Conservation (phyloP, 2,888 invertebrate species). For the Sarcophaga caerulescens region DNA sequence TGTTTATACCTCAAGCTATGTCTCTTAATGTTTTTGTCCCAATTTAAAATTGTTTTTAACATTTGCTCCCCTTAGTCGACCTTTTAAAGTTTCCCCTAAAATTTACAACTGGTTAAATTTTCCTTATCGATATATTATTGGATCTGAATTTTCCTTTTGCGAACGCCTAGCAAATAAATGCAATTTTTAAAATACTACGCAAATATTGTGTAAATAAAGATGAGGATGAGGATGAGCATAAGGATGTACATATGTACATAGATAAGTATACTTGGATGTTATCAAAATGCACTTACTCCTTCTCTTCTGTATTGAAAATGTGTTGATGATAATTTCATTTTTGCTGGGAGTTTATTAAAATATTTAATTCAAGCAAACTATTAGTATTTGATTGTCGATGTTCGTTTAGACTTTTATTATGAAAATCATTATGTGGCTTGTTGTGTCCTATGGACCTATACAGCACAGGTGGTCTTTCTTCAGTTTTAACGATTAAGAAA, state of each 20-base stretch:
- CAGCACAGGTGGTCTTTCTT: constrained; percentile 43
- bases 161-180: background rate
- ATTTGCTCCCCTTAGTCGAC: too few species aligned
- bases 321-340: too few species aligned
- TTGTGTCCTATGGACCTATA: background rate
- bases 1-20: too few species aligned
- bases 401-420: constrained; percentile 9
- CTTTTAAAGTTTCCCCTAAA: too few species aligned
- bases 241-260: background rate
- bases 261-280: constrained; percentile 6
- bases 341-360: too few species aligned
- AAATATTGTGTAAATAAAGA: background rate
- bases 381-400: background rate
- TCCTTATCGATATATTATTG: background rate
- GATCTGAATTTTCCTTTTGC: background rate
- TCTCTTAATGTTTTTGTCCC: too few species aligned
- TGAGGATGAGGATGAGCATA: constrained; percentile 8
- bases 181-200: constrained; percentile 2
- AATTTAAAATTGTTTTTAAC: too few species aligned
- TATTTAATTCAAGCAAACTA: background rate
- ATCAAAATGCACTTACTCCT: constrained; percentile 7
- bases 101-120: too few species aligned
- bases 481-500: too few species aligned
- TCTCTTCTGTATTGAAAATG: too few species aligned
- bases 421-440: constrained; percentile 1